Base-by-base conservation (phyloP, 2,113 vertebrate species). In the Petrocephalus microphthalmus region DNA sequence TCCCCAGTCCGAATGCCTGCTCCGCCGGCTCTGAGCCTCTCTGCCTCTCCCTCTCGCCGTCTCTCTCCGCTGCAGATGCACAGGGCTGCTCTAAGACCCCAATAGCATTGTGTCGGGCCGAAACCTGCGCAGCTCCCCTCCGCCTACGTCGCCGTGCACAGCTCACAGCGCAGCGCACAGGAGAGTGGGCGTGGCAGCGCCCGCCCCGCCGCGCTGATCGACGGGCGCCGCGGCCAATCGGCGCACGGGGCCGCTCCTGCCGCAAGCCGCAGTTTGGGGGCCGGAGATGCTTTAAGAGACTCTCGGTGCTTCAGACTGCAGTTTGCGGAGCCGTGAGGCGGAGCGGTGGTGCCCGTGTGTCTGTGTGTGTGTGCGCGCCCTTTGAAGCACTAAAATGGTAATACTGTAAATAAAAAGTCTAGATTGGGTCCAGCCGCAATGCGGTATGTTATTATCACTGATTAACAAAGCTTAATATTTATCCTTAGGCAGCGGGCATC, bases 21-120 rank as follows among this genome's bases (percentile, higher is more conserved):
- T 89, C 85, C 51, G 71, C 89, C 89, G 19, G 89, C 90, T 74
- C 90, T 85, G 88, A 78, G 19, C 20, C 56, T 25, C 87, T 87
- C 88, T 89, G 89, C 25, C 88, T 92, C 88, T 92, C 91, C 92
- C 90, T 89, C 87, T 82, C 89, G 49, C 87, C 25, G 19, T 47
- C 51, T 53, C 13, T n/a, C 54, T 60, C 29, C 20, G 33, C 74
- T 90, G 94, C 92, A 93, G 93, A 93, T 94, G 91, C 94, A 91
- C 93, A 90, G 91, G 92, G 92, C 92, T 91, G 92, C 93, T 88
- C 93, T 88, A 92, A 81, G 87, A 91, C 89, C 89, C 87, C 91
- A 93, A 92, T 92, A 93, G 93, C 93, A 95, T 94, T 71, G 94
- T 64, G 94, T 47, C 81, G 89, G 81, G 90, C 33, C 81, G 82